Percentiles rank a stretch among this genome's conserved stretches.
phyloP scores from a whole-genome alignment of 2,797 vertebrate genomes.

The Pseudochromis fuscus region DNA sequence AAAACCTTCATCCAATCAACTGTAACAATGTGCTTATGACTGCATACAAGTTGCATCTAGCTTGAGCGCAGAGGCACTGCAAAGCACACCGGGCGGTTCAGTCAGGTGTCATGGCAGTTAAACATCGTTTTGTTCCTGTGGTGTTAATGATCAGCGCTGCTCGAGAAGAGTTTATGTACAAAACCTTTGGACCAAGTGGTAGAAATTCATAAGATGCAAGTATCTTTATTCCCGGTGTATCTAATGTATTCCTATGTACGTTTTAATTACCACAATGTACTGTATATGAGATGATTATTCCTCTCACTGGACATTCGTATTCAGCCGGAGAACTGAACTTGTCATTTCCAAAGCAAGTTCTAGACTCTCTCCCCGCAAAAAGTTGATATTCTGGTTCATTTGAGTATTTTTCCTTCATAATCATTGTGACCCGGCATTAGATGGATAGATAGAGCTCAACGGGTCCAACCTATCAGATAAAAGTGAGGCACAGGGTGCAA shows the following conservation, averaged over 20 bases:
- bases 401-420: not conserved
- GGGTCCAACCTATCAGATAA: not conserved
- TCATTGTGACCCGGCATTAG: not conserved
- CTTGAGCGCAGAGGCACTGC: not conserved
- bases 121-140: conserved; percentile 5
- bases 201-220: conserved; percentile 10
- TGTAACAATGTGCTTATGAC: conserved; percentile 16
- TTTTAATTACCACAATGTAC: not conserved
- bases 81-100: not conserved
- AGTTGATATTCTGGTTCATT: conserved; percentile 1
- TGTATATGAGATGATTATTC: conserved; percentile 11
- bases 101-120: conserved; percentile 30
- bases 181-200: conserved; percentile 12
- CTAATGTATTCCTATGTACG: not conserved
- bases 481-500: not conserved
- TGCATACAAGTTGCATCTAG: conserved; percentile 6
- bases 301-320: conserved; percentile 14
- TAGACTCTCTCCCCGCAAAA: not conserved
- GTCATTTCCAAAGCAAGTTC: not conserved
- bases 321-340: not conserved
- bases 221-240: conserved; percentile 2
- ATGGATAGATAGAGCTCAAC: not conserved
- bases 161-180: conserved; percentile 23
- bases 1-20: not conserved
- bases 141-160: conserved; percentile 24